phyloP scores from a whole-genome alignment of 1,140 invertebrate genomes.

The Drosophila ananassae region DNA sequence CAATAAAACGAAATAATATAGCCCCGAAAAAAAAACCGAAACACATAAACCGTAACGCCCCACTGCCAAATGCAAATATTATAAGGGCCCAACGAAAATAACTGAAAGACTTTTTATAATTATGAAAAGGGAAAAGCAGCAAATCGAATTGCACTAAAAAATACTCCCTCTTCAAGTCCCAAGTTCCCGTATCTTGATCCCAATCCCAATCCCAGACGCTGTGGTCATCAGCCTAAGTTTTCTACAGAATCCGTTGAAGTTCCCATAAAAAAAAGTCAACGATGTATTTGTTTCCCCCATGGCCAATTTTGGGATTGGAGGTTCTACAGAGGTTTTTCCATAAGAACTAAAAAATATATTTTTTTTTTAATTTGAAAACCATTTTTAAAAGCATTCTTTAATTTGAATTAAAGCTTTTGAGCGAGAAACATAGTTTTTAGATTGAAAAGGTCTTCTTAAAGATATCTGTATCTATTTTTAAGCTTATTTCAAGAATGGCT shows the following conservation, averaged over 20 bases:
- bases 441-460: no score
- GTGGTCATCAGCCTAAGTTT: constrained; percentile 69
- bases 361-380: no score
- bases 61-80: constrained; percentile 80
- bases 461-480: no score
- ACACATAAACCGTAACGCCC: constrained; percentile 68
- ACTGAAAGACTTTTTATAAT: constrained; percentile 72
- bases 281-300: constrained; percentile 9
- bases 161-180: constrained; percentile 25
- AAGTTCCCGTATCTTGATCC: constrained; percentile 12
- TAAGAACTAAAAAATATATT: not conserved
- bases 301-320: not conserved
- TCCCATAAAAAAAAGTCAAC: constrained; percentile 61
- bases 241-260: constrained; percentile 65
- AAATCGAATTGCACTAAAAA: constrained; percentile 79
- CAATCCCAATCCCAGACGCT: constrained; percentile 38
- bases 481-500: no score
- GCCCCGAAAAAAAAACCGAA: constrained; percentile 51
- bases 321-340: not conserved
- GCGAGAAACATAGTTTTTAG: no score
- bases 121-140: constrained; percentile 75
- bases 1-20: constrained; percentile 58
- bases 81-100: constrained; percentile 38
- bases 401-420: no score
- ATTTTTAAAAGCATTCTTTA: no score